Percentiles rank a stretch among this genome's conserved stretches.
Conservation (phyloP, 2,113 vertebrate genomes). For the Hippocampus mohnikei region DNA sequence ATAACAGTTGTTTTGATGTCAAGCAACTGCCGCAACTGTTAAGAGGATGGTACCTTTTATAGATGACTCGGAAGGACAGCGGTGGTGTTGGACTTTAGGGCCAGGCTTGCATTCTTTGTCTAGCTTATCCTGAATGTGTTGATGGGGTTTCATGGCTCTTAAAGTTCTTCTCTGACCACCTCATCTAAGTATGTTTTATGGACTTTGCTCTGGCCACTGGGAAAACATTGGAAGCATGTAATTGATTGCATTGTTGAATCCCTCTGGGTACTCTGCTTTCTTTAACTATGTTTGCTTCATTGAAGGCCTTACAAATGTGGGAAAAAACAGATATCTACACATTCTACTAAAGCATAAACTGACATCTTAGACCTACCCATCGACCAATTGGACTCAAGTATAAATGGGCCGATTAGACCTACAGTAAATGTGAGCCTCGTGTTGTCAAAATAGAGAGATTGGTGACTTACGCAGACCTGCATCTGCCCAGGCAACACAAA, state of each 20-base stretch:
- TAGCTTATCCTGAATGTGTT: background rate
- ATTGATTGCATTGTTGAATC: background rate
- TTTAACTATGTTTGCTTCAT: no score
- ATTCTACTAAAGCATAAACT: no score
- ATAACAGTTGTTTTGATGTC: slow-evolving; percentile 22
- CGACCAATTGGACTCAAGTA: no score
- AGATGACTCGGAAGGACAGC: background rate
- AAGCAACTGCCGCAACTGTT: background rate
- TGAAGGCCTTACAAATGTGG: no score
- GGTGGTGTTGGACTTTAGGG: background rate
- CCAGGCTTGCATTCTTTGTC: background rate
- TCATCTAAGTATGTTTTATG: background rate
- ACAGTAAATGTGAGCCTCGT: no score
- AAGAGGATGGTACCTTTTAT: background rate
- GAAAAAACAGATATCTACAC: no score
- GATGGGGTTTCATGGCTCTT: background rate
- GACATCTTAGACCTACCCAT: no score
- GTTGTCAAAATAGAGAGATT: no score
- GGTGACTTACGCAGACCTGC: no score
- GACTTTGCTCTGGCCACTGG: background rate
- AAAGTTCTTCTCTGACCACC: background rate
- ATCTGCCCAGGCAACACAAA: no score
- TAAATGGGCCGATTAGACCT: no score
- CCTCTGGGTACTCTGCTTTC: no score
- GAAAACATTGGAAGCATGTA: background rate